Percentiles rank a stretch among this genome's conserved stretches.
These are phyloP conservation scores for Sebastes paucispinis DNA, from an alignment of 2,797 vertebrate species.

Conservation along the genomic window DNA sequence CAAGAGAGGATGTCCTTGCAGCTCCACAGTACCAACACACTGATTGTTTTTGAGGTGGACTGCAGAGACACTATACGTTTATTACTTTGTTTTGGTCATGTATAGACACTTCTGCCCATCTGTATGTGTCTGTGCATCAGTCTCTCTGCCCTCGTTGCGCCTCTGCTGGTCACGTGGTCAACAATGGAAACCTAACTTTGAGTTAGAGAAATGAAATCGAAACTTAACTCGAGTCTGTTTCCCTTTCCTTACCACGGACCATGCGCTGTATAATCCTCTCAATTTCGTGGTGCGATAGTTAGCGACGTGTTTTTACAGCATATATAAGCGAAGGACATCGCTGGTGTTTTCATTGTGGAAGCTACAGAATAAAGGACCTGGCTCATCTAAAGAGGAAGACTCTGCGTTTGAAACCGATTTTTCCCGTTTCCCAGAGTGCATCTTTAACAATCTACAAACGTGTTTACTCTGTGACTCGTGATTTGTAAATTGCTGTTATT, in stretches of 20 bases:
- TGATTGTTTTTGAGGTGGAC: neutral
- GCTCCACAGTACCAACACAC: neutral
- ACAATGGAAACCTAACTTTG: slow-evolving; percentile 40
- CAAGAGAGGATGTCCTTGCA: slow-evolving; percentile 32
- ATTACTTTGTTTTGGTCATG: neutral
- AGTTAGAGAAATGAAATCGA: slow-evolving; percentile 74
- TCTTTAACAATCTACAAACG: fast-evolving
- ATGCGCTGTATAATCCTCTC: fast-evolving
- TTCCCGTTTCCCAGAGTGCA: fast-evolving
- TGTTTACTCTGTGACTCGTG: neutral
- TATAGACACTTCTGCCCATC: neutral
- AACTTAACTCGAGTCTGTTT: slow-evolving; percentile 18
- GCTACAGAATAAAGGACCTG: neutral
- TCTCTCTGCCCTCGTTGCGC: fast-evolving
- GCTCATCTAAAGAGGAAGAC: neutral
- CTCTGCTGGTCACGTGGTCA: slow-evolving; percentile 49
- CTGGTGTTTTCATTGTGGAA: neutral
- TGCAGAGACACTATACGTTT: neutral
- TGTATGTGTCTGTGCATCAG: neutral
- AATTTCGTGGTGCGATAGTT: neutral
- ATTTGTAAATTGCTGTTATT: neutral
- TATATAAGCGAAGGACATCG: neutral
- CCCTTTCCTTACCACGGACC: neutral
- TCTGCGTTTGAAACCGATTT: neutral
- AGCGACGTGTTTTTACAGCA: neutral